These are phyloP conservation scores for Gila robusta DNA, from an alignment of 2,797 vertebrate genomes.

Conservation along the genomic window DNA sequence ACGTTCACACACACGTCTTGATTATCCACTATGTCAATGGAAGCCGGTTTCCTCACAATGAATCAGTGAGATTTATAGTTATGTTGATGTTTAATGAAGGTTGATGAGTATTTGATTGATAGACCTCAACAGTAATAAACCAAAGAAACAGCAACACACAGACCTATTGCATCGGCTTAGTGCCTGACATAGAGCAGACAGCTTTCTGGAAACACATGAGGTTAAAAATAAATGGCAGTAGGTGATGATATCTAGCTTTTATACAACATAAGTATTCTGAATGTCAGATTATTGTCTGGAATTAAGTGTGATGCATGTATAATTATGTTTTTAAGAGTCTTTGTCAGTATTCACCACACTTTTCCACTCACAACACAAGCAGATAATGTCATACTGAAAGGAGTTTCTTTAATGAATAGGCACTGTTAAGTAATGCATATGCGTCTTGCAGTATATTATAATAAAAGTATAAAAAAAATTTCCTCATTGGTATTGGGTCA, in stretches of 20 bases:
- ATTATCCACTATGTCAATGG: constrained; percentile 1
- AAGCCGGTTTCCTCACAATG: constrained; percentile 20
- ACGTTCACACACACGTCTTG: background rate
- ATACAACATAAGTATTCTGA: constrained; percentile 15
- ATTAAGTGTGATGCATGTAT: background rate
- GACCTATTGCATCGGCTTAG: constrained; percentile 4
- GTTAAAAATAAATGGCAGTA: background rate
- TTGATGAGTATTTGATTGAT: constrained; percentile 42
- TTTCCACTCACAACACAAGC: background rate
- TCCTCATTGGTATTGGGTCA: background rate
- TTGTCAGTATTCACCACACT: constrained; percentile 2
- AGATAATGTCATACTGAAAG: background rate
- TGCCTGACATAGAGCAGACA: constrained; percentile 30
- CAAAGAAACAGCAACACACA: background rate
- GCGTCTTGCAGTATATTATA: too few species aligned
- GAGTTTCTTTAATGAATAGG: constrained; percentile 1
- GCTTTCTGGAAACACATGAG: constrained; percentile 18
- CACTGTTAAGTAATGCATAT: background rate
- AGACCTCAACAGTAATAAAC: constrained; percentile 20
- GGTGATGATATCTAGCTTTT: constrained; percentile 12
- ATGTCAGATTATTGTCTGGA: constrained; percentile 27
- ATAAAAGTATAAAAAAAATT: too few species aligned
- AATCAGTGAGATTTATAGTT: constrained; percentile 42
- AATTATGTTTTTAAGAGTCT: background rate
- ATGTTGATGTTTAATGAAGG: constrained; percentile 23